phyloP scores from a whole-genome alignment of 2,797 vertebrate genomes.

The Setipinna tenuifilis region DNA sequence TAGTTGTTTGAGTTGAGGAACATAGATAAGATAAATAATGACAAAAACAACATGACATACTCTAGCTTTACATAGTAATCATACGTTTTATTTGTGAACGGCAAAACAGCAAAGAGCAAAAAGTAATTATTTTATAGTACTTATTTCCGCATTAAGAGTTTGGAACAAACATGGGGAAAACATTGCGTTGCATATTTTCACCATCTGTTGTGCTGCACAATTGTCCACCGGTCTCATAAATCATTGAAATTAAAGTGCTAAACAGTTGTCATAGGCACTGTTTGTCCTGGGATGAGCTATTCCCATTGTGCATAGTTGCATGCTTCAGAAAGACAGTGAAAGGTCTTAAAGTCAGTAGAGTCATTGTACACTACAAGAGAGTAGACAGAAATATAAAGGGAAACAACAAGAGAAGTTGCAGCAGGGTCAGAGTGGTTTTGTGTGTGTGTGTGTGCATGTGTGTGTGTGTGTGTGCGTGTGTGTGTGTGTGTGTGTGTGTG shows the following conservation, averaged over 20 bases:
- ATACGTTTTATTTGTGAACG: background rate
- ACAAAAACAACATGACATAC: background rate
- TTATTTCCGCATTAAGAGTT: slow-evolving; percentile 5
- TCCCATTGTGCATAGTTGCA: background rate
- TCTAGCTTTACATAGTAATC: background rate
- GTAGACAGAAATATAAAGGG: background rate
- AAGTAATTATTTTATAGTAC: background rate
- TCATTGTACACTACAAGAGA: background rate
- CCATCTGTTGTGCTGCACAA: background rate
- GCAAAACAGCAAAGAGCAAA: background rate
- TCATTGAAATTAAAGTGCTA: slow-evolving; percentile 19
- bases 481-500: too few relatives aligned
- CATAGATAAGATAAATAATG: background rate
- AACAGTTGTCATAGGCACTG: slow-evolving; percentile 9
- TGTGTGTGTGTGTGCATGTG: background rate
- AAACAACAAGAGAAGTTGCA: background rate
- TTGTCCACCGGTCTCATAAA: slow-evolving; percentile 14
- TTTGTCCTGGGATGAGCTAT: slow-evolving; percentile 11
- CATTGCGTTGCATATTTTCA: background rate
- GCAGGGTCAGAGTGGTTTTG: background rate
- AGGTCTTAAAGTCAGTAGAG: background rate
- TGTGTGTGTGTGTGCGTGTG: too few relatives aligned
- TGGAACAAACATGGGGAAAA: background rate
- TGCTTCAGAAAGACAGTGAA: background rate
- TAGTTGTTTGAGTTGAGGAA: background rate